These are phyloP conservation scores for Dendroctonus valens DNA, from an alignment of 1,140 invertebrate species.

Conservation along the genomic window DNA sequence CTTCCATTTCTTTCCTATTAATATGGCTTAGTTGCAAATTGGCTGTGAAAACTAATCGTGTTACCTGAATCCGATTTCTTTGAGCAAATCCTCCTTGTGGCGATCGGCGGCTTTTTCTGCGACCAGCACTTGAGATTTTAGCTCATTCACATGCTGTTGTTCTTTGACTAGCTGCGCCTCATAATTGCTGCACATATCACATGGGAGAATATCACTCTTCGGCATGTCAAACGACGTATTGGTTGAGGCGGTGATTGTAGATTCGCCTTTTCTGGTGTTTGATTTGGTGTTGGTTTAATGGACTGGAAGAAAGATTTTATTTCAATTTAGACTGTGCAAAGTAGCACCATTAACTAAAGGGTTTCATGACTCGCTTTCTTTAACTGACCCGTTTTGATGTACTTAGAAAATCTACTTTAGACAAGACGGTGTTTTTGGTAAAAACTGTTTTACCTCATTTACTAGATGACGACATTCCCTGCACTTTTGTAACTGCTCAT, in stretches of 20 bases:
- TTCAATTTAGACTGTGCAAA: too few relatives aligned
- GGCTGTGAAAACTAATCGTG: not conserved
- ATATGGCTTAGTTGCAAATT: slow-evolving; percentile 3
- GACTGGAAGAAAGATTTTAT: too few relatives aligned
- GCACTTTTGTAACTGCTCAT: slow-evolving; percentile 73
- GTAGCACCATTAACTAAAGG: too few relatives aligned
- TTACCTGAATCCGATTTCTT: slow-evolving; percentile 63
- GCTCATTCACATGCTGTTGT: slow-evolving; percentile 61
- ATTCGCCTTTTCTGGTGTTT: slow-evolving; percentile 24
- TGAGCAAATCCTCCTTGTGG: slow-evolving; percentile 63
- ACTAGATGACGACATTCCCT: slow-evolving; percentile 42
- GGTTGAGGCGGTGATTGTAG: slow-evolving; percentile 36
- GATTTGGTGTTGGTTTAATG: slow-evolving; percentile 3
- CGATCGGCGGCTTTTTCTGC: slow-evolving; percentile 60
- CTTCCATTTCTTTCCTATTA: slow-evolving; percentile 71
- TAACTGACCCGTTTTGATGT: not conserved
- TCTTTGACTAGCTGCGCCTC: slow-evolving; percentile 68
- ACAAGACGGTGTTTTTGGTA: not conserved
- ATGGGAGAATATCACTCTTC: slow-evolving; percentile 48
- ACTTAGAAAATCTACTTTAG: too few relatives aligned
- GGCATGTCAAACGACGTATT: slow-evolving; percentile 44
- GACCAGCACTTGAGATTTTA: slow-evolving; percentile 59
- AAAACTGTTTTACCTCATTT: slow-evolving; percentile 2
- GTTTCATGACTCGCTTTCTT: too few relatives aligned
- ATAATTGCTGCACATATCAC: slow-evolving; percentile 74